Evolutionary conservation across 2,113 vertebrate species (phyloP).

Genomic region (Mus spicilegus): DNA sequence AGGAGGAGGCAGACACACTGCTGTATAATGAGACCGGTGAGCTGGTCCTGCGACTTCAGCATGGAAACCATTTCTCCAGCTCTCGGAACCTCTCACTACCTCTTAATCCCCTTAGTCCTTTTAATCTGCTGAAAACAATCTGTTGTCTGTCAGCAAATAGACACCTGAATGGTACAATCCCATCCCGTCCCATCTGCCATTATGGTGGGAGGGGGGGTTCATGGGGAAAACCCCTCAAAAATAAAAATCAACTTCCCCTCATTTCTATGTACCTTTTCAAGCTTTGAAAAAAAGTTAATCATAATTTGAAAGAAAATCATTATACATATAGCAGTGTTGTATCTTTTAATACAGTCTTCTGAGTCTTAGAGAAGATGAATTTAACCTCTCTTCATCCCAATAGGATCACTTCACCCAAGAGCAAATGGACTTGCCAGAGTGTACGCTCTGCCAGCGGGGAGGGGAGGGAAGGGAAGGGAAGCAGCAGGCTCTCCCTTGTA

Average conservation of each 20-base stretch:
- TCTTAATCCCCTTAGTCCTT: not conserved
- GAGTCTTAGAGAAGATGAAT: not conserved
- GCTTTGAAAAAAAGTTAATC: not conserved
- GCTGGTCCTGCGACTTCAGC: not conserved
- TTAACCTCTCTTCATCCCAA: not conserved
- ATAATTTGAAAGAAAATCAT: not conserved
- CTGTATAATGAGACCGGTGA: rapidly evolving
- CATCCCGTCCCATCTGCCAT: not conserved
- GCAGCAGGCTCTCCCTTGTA: not conserved
- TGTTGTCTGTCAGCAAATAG: not conserved
- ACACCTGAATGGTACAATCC: not conserved
- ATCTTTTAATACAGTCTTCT: not conserved
- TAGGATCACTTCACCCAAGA: not conserved
- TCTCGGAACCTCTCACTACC: not conserved
- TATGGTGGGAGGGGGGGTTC: not conserved
- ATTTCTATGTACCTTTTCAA: not conserved
- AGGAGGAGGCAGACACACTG: not conserved
- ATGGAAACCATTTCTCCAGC: not conserved
- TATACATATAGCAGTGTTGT: not conserved
- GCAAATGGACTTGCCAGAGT: not conserved
- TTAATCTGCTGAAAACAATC: not conserved
- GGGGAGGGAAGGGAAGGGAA: not conserved
- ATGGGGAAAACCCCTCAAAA: not conserved
- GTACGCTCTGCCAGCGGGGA: too few relatives aligned
- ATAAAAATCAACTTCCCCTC: not conserved